Evolutionary conservation across 2,113 vertebrate genomes (phyloP).

Genomic region (Psittacara wagleri): DNA sequence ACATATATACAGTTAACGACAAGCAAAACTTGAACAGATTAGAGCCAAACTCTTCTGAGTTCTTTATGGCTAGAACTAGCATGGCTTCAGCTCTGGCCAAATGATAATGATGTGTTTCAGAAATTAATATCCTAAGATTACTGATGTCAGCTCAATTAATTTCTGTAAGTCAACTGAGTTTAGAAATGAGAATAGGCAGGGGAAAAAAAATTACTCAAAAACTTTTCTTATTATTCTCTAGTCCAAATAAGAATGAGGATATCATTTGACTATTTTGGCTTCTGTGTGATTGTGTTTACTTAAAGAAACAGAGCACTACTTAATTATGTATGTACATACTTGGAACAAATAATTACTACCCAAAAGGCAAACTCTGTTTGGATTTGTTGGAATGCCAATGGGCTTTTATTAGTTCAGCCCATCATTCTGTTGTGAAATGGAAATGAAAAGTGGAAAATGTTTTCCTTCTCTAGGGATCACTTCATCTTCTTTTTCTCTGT

Average conservation of each 20-base stretch:
- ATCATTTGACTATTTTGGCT: not conserved
- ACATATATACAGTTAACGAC: not conserved
- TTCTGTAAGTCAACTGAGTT: not conserved
- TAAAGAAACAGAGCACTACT: slow-evolving; percentile 38
- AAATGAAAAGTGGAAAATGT: slow-evolving; percentile 65
- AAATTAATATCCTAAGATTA: not conserved
- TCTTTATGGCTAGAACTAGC: not conserved
- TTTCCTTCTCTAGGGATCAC: slow-evolving; percentile 58
- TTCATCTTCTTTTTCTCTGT: slow-evolving; percentile 52
- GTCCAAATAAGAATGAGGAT: not conserved
- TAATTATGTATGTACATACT: slow-evolving; percentile 40
- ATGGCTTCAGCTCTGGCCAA: not conserved
- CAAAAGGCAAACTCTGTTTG: slow-evolving; percentile 45
- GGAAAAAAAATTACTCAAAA: not conserved
- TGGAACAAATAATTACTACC: slow-evolving; percentile 27
- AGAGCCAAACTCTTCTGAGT: not conserved
- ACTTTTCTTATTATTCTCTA: not conserved
- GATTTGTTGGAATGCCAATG: slow-evolving; percentile 34
- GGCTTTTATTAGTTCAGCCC: slow-evolving; percentile 51
- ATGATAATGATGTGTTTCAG: not conserved
- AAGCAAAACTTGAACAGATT: not conserved
- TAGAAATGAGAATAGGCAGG: not conserved
- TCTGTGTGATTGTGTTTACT: not conserved
- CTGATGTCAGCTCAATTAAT: not conserved
- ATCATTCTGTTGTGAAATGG: slow-evolving; percentile 36